phyloP scores from a whole-genome alignment of 2,113 vertebrate genomes.

The Phyllostomus discolor region DNA sequence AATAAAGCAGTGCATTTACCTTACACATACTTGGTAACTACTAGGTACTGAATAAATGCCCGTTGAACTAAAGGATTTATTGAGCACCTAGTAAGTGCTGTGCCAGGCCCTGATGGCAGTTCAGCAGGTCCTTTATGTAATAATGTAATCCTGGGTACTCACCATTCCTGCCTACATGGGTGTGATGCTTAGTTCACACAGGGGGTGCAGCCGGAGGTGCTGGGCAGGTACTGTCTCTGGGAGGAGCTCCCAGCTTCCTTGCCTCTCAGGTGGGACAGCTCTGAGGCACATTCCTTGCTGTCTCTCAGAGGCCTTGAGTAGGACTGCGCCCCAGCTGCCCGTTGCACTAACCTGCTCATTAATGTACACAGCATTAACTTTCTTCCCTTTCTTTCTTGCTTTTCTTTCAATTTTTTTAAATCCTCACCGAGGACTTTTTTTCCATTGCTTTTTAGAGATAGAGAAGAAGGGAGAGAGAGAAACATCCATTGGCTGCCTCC shows the following conservation, averaged over 20 bases:
- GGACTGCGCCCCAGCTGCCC: background rate
- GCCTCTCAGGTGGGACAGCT: background rate
- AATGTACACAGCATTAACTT: background rate
- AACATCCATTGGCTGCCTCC: too few species aligned
- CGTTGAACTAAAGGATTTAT: background rate
- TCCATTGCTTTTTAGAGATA: too few species aligned
- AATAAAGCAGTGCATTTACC: background rate
- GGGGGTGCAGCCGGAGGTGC: too few species aligned
- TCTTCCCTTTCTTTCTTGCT: background rate
- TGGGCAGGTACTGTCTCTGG: background rate
- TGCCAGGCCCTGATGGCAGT: background rate
- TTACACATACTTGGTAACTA: background rate
- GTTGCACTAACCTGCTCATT: background rate
- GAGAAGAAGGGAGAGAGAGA: too few species aligned
- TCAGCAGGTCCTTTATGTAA: background rate
- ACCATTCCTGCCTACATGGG: background rate
- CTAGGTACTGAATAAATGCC: background rate
- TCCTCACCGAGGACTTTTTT: too few species aligned
- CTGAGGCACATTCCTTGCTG: background rate
- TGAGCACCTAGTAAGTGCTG: background rate
- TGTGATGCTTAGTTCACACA: background rate
- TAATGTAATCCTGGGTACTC: background rate
- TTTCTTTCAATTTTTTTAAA: too few species aligned
- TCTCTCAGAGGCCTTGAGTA: background rate
- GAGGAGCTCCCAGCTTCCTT: background rate